A percentile compares a stretch with the other conserved stretches of the same genome.
These are phyloP conservation scores for Eumaeus atala DNA, from an alignment of 1,140 invertebrate species.

Conservation along the genomic window DNA sequence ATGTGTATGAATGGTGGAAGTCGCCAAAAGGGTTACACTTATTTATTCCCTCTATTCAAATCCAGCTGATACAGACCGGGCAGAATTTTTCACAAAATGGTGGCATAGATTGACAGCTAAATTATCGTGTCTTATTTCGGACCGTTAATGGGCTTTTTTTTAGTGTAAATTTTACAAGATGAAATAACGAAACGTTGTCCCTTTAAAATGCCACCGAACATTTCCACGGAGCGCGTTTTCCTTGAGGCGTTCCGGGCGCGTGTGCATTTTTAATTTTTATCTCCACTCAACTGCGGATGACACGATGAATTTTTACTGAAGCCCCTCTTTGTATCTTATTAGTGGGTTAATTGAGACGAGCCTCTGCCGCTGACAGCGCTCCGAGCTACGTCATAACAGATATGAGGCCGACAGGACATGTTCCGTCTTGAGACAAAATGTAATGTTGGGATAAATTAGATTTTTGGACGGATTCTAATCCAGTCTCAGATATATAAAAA, in stretches of 20 bases:
- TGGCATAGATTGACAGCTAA: no score
- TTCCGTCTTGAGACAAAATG: background rate
- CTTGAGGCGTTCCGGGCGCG: conserved; percentile 45
- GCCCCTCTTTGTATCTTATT: conserved; percentile 55
- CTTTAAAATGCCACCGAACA: conserved; percentile 40
- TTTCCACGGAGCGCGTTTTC: conserved; percentile 50
- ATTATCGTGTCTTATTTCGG: no score
- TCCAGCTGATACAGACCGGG: no score
- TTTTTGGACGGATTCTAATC: background rate
- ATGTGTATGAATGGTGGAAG: no score
- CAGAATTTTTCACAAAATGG: no score
- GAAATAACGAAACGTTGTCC: conserved; percentile 27
- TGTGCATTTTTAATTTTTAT: conserved; percentile 66
- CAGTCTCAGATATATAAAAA: no score
- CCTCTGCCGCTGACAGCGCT: background rate
- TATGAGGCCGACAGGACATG: background rate
- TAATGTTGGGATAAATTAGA: background rate
- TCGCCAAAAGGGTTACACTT: no score
- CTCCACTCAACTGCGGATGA: conserved; percentile 42
- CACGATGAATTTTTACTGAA: conserved; percentile 60
- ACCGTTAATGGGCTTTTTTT: no score
- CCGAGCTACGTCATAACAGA: conserved; percentile 6
- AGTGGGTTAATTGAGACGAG: conserved; percentile 44
- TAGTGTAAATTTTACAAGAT: conserved; percentile 12
- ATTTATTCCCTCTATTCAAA: no score